Conservation (phyloP, 2,797 vertebrate genomes). For the Eulemur coronatus region DNA sequence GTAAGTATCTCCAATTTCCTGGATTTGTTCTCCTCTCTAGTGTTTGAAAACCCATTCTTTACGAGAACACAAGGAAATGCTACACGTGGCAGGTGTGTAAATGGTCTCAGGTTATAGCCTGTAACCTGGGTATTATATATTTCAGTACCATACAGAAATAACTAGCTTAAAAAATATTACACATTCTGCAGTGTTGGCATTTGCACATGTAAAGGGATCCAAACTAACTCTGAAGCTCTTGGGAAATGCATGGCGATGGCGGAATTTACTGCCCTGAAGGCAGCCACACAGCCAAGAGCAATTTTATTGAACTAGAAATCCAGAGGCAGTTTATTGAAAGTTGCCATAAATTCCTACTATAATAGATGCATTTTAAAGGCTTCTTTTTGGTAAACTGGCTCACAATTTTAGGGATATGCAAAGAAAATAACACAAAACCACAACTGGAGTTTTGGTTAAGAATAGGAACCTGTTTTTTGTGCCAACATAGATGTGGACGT, state of each 20-base stretch:
- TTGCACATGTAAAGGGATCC: no score
- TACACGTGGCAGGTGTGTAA: no score
- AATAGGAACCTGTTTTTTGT: fast-evolving
- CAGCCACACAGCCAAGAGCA: background rate
- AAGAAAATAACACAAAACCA: background rate
- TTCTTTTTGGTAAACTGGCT: background rate
- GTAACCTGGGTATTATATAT: background rate
- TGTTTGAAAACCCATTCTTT: background rate
- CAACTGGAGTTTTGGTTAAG: background rate
- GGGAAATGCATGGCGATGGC: background rate
- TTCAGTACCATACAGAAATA: background rate
- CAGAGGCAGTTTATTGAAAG: background rate
- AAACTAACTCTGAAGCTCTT: background rate
- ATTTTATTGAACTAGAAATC: background rate
- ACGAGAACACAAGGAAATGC: background rate
- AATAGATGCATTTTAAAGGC: background rate
- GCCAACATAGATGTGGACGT: fast-evolving
- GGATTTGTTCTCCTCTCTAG: background rate
- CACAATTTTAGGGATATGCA: background rate
- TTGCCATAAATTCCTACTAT: background rate
- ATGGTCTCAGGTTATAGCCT: background rate
- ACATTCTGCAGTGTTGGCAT: background rate
- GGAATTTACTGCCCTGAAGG: background rate
- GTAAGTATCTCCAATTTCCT: background rate
- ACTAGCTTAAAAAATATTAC: background rate